Evolutionary conservation across 2,797 vertebrate genomes (phyloP), one percentile per base, ranked within the genome.

Genomic region (Myotis vivesi): DNA sequence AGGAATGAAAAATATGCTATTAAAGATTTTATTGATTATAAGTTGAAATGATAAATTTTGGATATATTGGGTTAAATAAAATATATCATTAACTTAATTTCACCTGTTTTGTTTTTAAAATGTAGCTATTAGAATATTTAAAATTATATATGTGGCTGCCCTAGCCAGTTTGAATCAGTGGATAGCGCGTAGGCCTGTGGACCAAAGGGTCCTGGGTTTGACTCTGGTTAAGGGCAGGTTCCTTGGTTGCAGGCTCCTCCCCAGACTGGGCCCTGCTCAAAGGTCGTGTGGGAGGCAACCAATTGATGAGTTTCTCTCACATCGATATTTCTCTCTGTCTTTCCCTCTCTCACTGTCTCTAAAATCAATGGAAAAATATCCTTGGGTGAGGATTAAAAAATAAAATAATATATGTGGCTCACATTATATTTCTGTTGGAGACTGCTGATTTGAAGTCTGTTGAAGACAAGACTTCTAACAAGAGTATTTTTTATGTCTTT

Each of bases 11-110:
- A 92, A 64, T 87, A 72, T 53, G 19, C 46, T 49, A 17, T n/a
- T 53, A 44, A 69, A 55, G 86, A 38, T 80, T 71, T 91, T 89
- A 76, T 89, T 94, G 55, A 81, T 93, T 73, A 89, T 46, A 89
- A 79, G 25, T 86, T 84, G 55, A 96, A 91, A 88, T 91, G 73
- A 81, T 92, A 57, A 71, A 92, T 49, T 87, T 94, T 94, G 30
- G 55, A 38, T 94, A 57, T 53, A 66, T 51, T 94, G 38, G 9
- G 6, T 92, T 92, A 94, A 91, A 69, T 81, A 92, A 88, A 73
- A 59, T 44, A 77, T 44, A 76, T 41, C 6, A 62, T 89, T 89
- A 88, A 82, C 51, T 89, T 86, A 82, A 59, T 86, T 89, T 89
- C 6, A 68, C 23, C 25, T 80, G 25, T 92, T 89, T 85, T 28